Base-by-base conservation (phyloP, 2,113 vertebrate species). In the Chionomys nivalis region DNA sequence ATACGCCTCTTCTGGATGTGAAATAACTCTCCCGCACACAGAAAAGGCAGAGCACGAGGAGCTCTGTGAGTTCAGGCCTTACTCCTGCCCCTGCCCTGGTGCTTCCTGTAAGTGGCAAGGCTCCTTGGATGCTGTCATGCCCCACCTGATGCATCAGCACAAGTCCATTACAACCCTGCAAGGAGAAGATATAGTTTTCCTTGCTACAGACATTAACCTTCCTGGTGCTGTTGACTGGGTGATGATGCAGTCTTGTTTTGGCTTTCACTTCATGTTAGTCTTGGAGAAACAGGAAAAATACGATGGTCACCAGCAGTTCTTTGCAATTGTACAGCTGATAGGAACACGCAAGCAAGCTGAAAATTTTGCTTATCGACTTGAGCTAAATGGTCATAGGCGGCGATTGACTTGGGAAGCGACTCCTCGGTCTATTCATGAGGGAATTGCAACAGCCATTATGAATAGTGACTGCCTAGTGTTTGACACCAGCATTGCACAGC, bases 161-260 rank as follows among this genome's bases (percentile, higher is more conserved):
- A 99, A 99, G 98, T 99, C 99, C 42, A 99, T 99, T 90, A 99
- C 99, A 31, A 99, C 99, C 1, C 99, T 99, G 95, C 99, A 99
- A 99, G 99, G 99, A n/a, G 99, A 99, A 99, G 99, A 99, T 97
- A 99, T 99, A 9, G 99, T 99, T 82, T 99, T 99, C 94, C 99
- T 99, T 95, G 99, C 99, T 93, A 99, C 99, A 87, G 99, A 99
- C 99, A 99, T 99, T 98, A 99, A 99, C 97, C 99, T 99, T 94
- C 99, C 99, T 1, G 99, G 99, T 33, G 99, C 99, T 3, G 99
- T 99, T 96, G 99, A 99, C 99, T 99, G 99, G 99, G 99, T 99
- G 42, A 99, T 99, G 99, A 99, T 99, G 99, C 99, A 99, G 99
- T 99, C 99, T 58, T 99, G 99, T 98, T 99, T 99, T 93, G 99